Base-by-base conservation (phyloP, 2,888 invertebrate species). In the Gastracanthus pulcherrimus region DNA sequence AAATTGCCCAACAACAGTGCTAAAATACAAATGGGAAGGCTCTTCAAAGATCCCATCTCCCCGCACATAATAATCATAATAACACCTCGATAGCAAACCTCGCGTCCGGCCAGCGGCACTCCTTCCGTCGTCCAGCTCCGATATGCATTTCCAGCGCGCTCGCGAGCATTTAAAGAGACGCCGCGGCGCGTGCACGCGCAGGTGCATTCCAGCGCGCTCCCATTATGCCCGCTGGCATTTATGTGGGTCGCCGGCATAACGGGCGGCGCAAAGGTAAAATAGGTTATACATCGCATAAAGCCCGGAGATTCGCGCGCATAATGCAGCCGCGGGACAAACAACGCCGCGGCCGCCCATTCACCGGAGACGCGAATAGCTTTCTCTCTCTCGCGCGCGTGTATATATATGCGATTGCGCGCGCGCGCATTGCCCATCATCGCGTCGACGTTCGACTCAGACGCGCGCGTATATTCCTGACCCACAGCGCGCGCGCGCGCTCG, bases 201-300 rank as follows among this genome's bases (percentile, higher is more conserved):
- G 5, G 5, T 2, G 26, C 9, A 9, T 26, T 58, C 62, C 31
- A 13, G 16, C 31, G 55, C 66, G 72, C 31, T 66, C 72, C 72
- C 79, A 66, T 79, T 79, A 74, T 74, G 34, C 51, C 26, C 66
- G 55, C 55, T 29, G 29, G 74, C 72, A 34, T 74, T 74, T 80
- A 80, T 80, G 70, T 80, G 80, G 80, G 80, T 80, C 80, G 79
- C 6, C 48, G 23, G n/a, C n/a, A n/a, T n/a, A n/a, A n/a, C 26
- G 31, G 34, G 41, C 64, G 66, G n/a, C 38, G 74, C 80, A 38
- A 64, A 70, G 80, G 70, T 70, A 70, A 80, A 80, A 80, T 80
- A 75, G 80, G 80, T 80, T 80, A n/a, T n/a, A 76, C 70, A 62
- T 60, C 55, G 75, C 64, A 41, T 70, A 62, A 67, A 80, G 31